Evolutionary conservation across 1,140 invertebrate species (phyloP), one percentile per base, ranked within the genome.

Genomic region (Antheraea pernyi): DNA sequence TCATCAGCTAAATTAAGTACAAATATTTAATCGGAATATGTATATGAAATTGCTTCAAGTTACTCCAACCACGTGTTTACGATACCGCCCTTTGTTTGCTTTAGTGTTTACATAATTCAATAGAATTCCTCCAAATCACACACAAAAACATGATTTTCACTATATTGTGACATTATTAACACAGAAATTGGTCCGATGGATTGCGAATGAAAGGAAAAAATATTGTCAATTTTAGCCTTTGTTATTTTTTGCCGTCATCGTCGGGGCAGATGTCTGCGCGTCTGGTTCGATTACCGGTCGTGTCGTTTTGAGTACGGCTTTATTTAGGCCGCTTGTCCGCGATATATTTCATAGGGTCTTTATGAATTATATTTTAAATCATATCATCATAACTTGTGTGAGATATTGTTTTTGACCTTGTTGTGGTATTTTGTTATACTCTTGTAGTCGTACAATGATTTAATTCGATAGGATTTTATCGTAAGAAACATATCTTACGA

Each of bases 111-210:
- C 81, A 84, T 80, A 79, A 65, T 72, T 48, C 53, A 61, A 64
- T 67, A 61, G 68, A 59, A 69, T 69, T 61, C 16, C 4, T 2
- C 65, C 48, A 22, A 67, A 69, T 70, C 70, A 74, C 73, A 79
- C 83, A 42, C 7, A 78, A 83, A 82, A 79, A 77, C 70, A 73
- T 66, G 18, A 80, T 72, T 81, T 77, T 76, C 75, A 48, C 46
- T 53, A 59, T 79, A 76, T 86, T 88, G 81, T 85, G 84, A 89
- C 85, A 82, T 85, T 81, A 85, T 85, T 85, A 86, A 87, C 80
- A 84, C 81, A 84, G 83, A 86, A 87, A 86, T 88, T 88, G 82
- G 78, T 77, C 65, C 65, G 78, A 77, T 79, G 67, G 72, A 78
- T 81, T 66, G 60, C 60, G 19, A 37, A n/a, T 8, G 46, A 59